These are phyloP conservation scores for Xenotilapia caudafasciata DNA, from an alignment of 2,113 vertebrate genomes.

Conservation along the genomic window DNA sequence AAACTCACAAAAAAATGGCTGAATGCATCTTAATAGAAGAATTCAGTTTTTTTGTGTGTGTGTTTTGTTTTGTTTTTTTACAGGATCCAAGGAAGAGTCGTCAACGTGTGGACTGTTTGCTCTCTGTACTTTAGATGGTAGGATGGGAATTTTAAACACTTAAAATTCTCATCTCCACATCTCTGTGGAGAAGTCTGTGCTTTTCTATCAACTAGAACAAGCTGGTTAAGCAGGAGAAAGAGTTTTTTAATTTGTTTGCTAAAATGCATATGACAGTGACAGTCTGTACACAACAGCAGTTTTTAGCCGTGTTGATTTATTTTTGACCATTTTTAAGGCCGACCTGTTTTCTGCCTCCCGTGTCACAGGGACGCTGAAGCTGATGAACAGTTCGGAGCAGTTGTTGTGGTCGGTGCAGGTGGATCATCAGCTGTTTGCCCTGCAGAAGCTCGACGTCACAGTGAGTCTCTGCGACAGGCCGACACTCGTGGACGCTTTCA, in stretches of 20 bases:
- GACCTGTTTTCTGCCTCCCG: neutral
- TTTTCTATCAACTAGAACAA: neutral
- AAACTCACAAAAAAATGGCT: neutral
- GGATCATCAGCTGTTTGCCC: conserved; percentile 94
- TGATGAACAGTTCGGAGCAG: conserved; percentile 93
- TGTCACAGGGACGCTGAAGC: conserved; percentile 83
- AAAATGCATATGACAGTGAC: neutral
- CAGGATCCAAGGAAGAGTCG: conserved; percentile 72
- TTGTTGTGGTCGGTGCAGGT: conserved; percentile 96
- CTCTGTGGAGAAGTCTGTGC: neutral
- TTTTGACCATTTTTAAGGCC: neutral
- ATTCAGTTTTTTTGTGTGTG: neutral
- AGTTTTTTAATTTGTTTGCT: neutral
- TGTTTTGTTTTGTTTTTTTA: neutral
- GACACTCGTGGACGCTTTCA: neutral
- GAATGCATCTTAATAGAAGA: neutral
- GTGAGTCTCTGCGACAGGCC: conserved; percentile 66
- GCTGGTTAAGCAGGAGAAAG: neutral
- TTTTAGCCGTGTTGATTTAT: neutral
- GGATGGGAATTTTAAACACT: conserved; percentile 39
- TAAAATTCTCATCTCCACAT: neutral
- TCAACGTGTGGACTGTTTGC: conserved; percentile 87
- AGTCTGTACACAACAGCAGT: neutral
- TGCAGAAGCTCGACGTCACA: conserved; percentile 94
- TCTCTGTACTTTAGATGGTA: conserved; percentile 94